Base-by-base conservation (phyloP, 2,113 vertebrate species). In the Limnothrissa miodon region DNA sequence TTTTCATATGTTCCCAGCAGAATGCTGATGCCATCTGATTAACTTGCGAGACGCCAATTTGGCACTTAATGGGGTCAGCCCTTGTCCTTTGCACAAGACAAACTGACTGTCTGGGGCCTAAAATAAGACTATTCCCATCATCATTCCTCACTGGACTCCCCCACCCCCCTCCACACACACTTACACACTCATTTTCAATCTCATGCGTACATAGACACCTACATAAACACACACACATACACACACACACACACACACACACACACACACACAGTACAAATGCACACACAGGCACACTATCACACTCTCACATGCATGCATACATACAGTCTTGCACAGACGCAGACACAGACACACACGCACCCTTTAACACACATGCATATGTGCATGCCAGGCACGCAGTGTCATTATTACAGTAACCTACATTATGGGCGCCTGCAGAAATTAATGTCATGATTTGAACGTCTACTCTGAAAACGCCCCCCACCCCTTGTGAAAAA, bases 1-100 rank as follows among this genome's bases (percentile, higher is more conserved):
- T 90, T 88, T 88, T 87, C 86, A 87, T 90, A 88, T 85, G 85
- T 87, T 88, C 84, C 85, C 36, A 56, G 83, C 85, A 85, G 86
- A 89, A 86, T 83, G 87, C 82, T 83, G 83, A 88, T 89, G 87
- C 87, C 81, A 78, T 84, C 85, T 89, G 87, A 89, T 88, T 88
- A 88, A 87, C 85, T 84, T 48, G 82, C 83, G 79, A 88, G 87
- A 86, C 82, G 85, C 82, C 88, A 89, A 89, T 89, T 88, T 88
- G 82, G 86, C 86, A 86, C 88, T 88, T 89, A 89, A 89, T 89
- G 87, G 85, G 88, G 88, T 89, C 88, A 87, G 88, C 88, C 88
- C 88, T 88, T 86, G 85, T 85, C 85, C 85, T 89, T 85, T 87
- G 83, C 70, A 74, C 83, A 87, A 89, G 85, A 85, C 42, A 66